Base-by-base conservation (phyloP, 2,113 vertebrate genomes). In the Otis tarda region DNA sequence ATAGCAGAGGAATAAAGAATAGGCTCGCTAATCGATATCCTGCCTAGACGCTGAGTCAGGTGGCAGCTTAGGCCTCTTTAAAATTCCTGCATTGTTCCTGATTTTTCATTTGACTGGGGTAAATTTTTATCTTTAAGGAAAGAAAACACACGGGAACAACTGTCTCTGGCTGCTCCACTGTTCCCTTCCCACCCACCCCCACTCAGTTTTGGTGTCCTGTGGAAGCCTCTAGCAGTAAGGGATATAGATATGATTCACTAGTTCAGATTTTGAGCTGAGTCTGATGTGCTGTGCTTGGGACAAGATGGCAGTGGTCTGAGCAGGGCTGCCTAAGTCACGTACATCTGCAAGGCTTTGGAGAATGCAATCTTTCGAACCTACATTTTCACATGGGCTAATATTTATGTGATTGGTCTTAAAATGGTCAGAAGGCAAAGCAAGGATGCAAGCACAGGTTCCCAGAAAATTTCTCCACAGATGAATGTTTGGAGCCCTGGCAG, bases 11-110 rank as follows among this genome's bases (percentile, higher is more conserved):
- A 88, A 74, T 95, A 86, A 97, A 97, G 97, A 97, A 97, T 97
- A 94, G 96, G 70, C 93, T 74, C 4, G 5, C 96, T 95, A 96
- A 97, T 97, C 92, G 5, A 97, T 97, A 97, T 97, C 96, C 97
- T 97, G 97, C 97, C 96, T 28, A 97, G 97, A 97, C 94, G 87
- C 96, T 97, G 95, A 97, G 81, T 97, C 94, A 96, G 93, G 94
- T 96, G 93, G 94, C 94, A 95, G 94, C 87, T 80, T 43, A n/a
- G 73, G 92, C 90, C 89, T 93, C 94, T 97, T 93, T 85, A 94
- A 96, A 96, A 93, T 86, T 94, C 94, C 84, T 83, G 7, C 95
- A 93, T 97, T 96, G 95, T 97, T 97, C 89, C 86, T 63, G 22
- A 70, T 77, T 93, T 93, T 89, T 95, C 86, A 21, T 90, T 84